Base-by-base conservation (phyloP, 2,113 vertebrate genomes). In the Anoura caudifer region DNA sequence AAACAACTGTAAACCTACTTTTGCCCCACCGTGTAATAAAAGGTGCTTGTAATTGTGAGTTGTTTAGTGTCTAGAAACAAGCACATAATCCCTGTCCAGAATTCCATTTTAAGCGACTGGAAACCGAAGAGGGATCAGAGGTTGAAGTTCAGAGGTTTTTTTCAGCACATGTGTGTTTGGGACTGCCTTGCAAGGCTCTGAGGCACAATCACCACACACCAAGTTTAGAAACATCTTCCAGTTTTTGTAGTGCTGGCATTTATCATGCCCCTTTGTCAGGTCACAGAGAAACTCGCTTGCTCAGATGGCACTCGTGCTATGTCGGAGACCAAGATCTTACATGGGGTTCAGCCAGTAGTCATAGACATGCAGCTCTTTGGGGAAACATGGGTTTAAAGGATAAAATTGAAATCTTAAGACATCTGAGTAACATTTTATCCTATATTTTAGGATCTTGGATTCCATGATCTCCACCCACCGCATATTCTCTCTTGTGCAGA, bases 1-100 rank as follows among this genome's bases (percentile, higher is more conserved):
- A 15, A 75, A 47, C 72, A 75, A 10, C 15, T 19, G 45, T 50
- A 43, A 76, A 50, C 73, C 43, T 76, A 20, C 67, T 47, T 76
- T 76, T 50, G 73, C 73, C 45, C 73, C 43, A 33, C 16, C 45
- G 2, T 50, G 28, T 76, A 41, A 24, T 92, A 41, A 63, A 72
- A 87, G 45, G 45, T 43, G 43, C 47, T 63, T 92, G 5, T 69
- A n/a, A 94, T 75, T 73, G 70, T 1, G 22, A 70, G n/a, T 86
- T 82, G 28, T 87, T 72, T 86, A 54, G 36, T 50, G 26, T 93
- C 38, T 82, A 87, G 81, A 90, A 94, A 91, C 47, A 72, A 90
- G 17, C 12, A 45, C 24, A 36, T 69, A n/a, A 83, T 76, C 33
- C 79, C 63, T 96, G 50, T 80, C 56, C 52, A 50, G 70, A 94